Evolutionary conservation across 2,797 vertebrate species (phyloP).

Genomic region (Brachyalestes nurse): DNA sequence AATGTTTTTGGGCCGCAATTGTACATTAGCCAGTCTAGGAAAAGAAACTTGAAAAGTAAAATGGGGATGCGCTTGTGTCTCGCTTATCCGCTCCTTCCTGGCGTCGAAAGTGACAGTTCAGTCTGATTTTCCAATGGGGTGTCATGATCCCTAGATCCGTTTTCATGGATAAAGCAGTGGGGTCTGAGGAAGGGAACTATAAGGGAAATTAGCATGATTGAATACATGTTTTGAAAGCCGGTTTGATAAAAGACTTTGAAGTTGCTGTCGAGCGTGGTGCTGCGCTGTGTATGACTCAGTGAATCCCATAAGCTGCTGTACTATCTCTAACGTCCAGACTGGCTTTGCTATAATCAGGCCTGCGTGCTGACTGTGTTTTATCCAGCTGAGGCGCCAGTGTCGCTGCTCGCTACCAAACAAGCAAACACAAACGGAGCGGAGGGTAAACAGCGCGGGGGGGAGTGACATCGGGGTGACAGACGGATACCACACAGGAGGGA

Average conservation of each 20-base stretch:
- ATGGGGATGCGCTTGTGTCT: slow-evolving; percentile 2
- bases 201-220: slow-evolving; percentile 57
- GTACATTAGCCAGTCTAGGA: background rate
- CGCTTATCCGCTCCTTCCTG: slow-evolving; percentile 6
- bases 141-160: slow-evolving; percentile 54
- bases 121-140: slow-evolving; percentile 52
- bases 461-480: slow-evolving; percentile 47
- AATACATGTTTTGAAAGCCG: slow-evolving; percentile 58
- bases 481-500: slow-evolving; percentile 30
- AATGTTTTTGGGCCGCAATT: background rate
- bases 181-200: slow-evolving; percentile 46
- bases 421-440: slow-evolving; percentile 57
- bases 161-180: slow-evolving; percentile 48
- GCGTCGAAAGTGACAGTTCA: background rate
- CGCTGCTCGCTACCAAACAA: slow-evolving; percentile 68
- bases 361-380: slow-evolving; percentile 70
- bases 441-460: slow-evolving; percentile 64
- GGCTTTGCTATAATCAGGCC: slow-evolving; percentile 72
- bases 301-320: slow-evolving; percentile 75
- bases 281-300: slow-evolving; percentile 65
- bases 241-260: slow-evolving; percentile 67
- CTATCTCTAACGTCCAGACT: slow-evolving; percentile 77
- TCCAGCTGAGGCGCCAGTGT: slow-evolving; percentile 65
- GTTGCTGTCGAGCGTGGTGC: slow-evolving; percentile 63
- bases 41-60: background rate